phyloP scores from a whole-genome alignment of 2,113 vertebrate genomes.

The Canis aureus region DNA sequence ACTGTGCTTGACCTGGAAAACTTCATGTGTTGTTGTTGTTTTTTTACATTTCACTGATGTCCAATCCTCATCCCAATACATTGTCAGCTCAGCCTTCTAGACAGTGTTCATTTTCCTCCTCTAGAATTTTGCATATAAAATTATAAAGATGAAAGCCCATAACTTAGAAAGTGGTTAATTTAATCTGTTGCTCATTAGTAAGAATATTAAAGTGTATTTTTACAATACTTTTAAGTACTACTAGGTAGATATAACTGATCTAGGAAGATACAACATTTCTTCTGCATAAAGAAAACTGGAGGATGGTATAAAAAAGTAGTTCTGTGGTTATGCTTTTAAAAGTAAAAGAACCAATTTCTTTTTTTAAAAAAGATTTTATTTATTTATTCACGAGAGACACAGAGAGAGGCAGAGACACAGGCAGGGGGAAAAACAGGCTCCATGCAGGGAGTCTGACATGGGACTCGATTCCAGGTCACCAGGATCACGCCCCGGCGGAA shows the following conservation, averaged over 20 bases:
- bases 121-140: slow-evolving; percentile 32
- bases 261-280: slow-evolving; percentile 1
- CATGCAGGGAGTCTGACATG: too few relatives aligned
- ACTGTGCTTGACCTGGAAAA: slow-evolving; percentile 1
- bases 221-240: slow-evolving; percentile 4
- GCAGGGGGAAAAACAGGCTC: too few relatives aligned
- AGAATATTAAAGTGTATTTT: background rate
- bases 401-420: too few relatives aligned
- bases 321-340: background rate
- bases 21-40: background rate
- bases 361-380: too few relatives aligned
- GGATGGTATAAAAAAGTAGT: background rate
- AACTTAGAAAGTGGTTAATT: background rate
- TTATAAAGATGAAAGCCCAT: background rate
- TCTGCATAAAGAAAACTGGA: background rate
- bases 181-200: background rate
- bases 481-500: too few relatives aligned
- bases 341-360: background rate
- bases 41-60: slow-evolving; percentile 3
- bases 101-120: background rate
- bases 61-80: background rate
- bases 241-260: background rate
- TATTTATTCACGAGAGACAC: too few relatives aligned
- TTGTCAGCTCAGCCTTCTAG: background rate
- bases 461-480: too few relatives aligned